Conservation (phyloP, 1,140 invertebrate species). For the Drosophila pruinosa region DNA sequence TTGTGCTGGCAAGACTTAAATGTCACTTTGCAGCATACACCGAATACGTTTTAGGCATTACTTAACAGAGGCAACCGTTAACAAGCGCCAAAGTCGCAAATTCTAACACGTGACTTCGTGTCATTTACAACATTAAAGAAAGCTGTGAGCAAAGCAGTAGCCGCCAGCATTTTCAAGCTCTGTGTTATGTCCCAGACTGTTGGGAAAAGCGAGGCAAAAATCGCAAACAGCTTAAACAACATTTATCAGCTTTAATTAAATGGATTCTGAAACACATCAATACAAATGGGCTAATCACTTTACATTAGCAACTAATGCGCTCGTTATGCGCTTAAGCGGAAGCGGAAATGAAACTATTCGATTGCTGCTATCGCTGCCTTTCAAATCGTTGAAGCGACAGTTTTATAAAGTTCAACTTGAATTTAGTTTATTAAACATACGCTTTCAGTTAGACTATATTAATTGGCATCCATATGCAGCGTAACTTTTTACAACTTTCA, state of each 20-base stretch:
- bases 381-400: conserved; percentile 19
- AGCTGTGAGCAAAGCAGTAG: conserved; percentile 31
- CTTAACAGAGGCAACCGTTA: conserved; percentile 65
- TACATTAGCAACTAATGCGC: background rate
- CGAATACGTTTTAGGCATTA: conserved; percentile 79
- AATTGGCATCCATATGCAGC: conserved; percentile 67
- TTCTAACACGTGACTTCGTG: conserved; percentile 79
- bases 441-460: conserved; percentile 54
- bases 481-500: conserved; percentile 55
- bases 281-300: conserved; percentile 18
- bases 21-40: conserved; percentile 65
- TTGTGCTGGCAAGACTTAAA: conserved; percentile 58
- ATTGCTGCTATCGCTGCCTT: conserved; percentile 20
- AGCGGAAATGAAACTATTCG: conserved; percentile 49
- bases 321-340: conserved; percentile 20
- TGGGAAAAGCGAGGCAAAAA: background rate
- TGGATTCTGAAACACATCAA: conserved; percentile 34
- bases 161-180: conserved; percentile 34
- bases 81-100: conserved; percentile 78
- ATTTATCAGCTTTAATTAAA: conserved; percentile 56
- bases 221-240: conserved; percentile 19
- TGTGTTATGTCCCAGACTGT: conserved; percentile 6
- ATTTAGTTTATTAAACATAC: conserved; percentile 19
- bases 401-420: conserved; percentile 6
- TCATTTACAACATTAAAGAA: conserved; percentile 69